phyloP scores from a whole-genome alignment of 2,797 vertebrate species.

The Helostoma temminkii region DNA sequence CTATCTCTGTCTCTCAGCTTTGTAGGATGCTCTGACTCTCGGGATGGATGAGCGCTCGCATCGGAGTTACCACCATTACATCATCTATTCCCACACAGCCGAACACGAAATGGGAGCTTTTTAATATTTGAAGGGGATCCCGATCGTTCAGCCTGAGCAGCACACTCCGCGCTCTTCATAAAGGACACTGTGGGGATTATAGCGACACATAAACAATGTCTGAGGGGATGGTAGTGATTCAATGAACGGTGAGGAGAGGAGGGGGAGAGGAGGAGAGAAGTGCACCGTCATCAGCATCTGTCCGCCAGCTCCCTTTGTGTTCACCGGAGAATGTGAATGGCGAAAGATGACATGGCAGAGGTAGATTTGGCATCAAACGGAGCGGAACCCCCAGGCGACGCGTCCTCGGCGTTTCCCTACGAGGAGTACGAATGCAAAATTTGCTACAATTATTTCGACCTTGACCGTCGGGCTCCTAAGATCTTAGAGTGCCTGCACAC shows the following conservation, averaged over 20 bases:
- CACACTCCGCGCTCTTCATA: neutral
- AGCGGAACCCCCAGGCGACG: conserved; percentile 68
- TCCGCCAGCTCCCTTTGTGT: conserved; percentile 81
- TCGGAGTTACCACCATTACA: conserved; percentile 79
- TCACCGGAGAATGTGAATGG: conserved; percentile 80
- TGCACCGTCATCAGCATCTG: conserved; percentile 83
- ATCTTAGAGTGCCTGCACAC: conserved; percentile 96
- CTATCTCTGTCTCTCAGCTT: conserved; percentile 11
- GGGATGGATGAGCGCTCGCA: conserved; percentile 54
- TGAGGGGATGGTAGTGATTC: conserved; percentile 66
- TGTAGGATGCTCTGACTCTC: conserved; percentile 56
- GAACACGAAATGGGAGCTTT: conserved; percentile 23
- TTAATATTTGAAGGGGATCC: conserved; percentile 52
- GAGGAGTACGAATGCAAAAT: conserved; percentile 97
- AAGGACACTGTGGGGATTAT: conserved; percentile 34
- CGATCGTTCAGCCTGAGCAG: conserved; percentile 20
- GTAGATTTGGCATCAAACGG: conserved; percentile 75
- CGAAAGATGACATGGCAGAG: conserved; percentile 87
- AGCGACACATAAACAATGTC: conserved; percentile 17
- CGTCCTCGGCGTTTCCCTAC: conserved; percentile 78
- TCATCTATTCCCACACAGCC: conserved; percentile 73
- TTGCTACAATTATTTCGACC: conserved; percentile 96
- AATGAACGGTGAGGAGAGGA: conserved; percentile 54
- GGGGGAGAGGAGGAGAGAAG: conserved; percentile 73
- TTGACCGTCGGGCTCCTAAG: conserved; percentile 92